Evolutionary conservation across 2,888 invertebrate genomes (phyloP), one percentile per base, ranked within the genome.

Genomic region (Drosophila stalkeri): DNA sequence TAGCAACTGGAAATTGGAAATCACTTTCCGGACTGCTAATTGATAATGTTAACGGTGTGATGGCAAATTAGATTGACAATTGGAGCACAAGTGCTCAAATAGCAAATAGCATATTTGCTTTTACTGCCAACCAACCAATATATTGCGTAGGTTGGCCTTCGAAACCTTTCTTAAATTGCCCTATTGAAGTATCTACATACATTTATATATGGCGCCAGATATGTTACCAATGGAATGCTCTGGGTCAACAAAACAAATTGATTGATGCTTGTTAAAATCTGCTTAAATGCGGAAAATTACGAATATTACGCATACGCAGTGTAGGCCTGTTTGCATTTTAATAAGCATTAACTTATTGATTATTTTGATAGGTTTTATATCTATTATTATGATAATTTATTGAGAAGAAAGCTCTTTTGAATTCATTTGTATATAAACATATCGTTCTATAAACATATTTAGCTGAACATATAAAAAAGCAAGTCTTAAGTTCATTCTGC

Each of bases 31-130:
- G 18, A 44, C 31, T 73, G 89, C 75, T 89, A 86, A 90, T 90
- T 90, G 91, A 83, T 86, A 85, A 90, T 90, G 88, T 88, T 77
- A 75, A 83, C 78, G 72, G 68, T 65, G 72, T 43, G 67, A 64
- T 76, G 66, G 76, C 72, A 82, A 83, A 81, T 86, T 76, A 69
- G 73, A 82, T 77, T 76, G 67, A 64, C 77, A 89, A 85, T 77
- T 66, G 78, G 12, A 27, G 57, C 68, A 80, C 71, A 76, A 69
- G 63, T 80, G 55, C 68, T 77, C 78, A 66, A 77, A 73, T 20
- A 81, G 72, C 72, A 52, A 39, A 43, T n/a, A 51, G n/a, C 49
- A 33, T 78, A 73, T 81, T 72, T 64, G 47, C 52, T 55, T 57
- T 57, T 61, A 23, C 39, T 60, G 52, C 46, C 12, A 52, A 62